Evolutionary conservation across 23 tunicate species (phyloP).

Genomic region (Clavelina lepadiformis): DNA sequence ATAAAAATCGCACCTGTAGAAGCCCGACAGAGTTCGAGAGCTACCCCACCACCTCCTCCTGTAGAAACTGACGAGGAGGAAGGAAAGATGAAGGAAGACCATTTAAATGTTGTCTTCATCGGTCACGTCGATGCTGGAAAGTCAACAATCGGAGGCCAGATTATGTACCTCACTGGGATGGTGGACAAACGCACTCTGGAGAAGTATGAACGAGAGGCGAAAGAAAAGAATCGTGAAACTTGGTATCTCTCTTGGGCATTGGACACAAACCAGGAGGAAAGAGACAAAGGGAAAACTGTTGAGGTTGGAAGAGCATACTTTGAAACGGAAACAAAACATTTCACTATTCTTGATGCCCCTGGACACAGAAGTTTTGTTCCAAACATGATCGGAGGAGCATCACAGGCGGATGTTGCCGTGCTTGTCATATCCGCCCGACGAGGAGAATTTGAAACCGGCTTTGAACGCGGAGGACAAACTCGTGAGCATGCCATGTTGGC

Average conservation of each 20-base stretch:
- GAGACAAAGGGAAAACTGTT: conserved; percentile 98
- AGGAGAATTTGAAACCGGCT: conserved; percentile 99
- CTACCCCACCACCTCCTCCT: conserved; percentile 28
- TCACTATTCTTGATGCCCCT: conserved; percentile 98
- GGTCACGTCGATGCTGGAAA: conserved; percentile 99
- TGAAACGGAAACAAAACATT: conserved; percentile 96
- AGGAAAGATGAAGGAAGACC: conserved; percentile 34
- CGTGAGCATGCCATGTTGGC: conserved; percentile 98
- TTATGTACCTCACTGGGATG: conserved; percentile 96
- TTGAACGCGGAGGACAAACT: conserved; percentile 98
- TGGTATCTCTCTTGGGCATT: conserved; percentile 98
- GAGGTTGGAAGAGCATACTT: conserved; percentile 96
- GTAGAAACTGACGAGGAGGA: conserved; percentile 1
- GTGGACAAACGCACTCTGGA: conserved; percentile 97
- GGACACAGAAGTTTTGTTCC: conserved; percentile 99
- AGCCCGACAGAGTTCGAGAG: conserved; percentile 9
- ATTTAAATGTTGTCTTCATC: conserved; percentile 91
- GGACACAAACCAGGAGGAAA: conserved; percentile 97
- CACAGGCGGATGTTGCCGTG: conserved; percentile 99
- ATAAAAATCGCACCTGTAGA: background rate
- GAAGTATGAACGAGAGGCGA: conserved; percentile 96
- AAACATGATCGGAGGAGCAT: conserved; percentile 99
- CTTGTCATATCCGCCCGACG: conserved; percentile 89
- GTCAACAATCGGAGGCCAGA: conserved; percentile 96
- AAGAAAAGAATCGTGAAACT: conserved; percentile 96